phyloP scores from a whole-genome alignment of 1,140 invertebrate species.

The Bilobella aurantiaca region DNA sequence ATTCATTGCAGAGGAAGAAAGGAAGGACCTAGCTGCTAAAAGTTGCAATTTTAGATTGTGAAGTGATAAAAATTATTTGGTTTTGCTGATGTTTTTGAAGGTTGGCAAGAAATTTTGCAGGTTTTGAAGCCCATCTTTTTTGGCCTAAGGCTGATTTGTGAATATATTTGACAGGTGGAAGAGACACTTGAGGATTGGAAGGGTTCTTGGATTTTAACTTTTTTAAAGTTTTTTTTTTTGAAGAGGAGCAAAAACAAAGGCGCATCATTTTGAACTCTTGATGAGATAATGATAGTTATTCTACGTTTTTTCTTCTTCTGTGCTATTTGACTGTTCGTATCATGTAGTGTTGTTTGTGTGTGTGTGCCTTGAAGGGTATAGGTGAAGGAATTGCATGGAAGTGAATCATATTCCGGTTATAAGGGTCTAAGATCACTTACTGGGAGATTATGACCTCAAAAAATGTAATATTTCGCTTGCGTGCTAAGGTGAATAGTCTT shows the following conservation, averaged over 20 bases:
- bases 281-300: conserved; percentile 1
- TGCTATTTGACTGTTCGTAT: too few species aligned
- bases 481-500: neutral
- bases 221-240: neutral
- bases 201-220: neutral
- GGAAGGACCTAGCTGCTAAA: too few species aligned
- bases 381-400: neutral
- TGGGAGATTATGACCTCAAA: neutral
- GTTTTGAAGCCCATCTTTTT: neutral
- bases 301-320: too few species aligned
- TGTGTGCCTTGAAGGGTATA: too few species aligned
- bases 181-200: neutral
- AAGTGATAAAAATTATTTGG: too few species aligned
- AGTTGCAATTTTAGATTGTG: too few species aligned
- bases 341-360: too few species aligned
- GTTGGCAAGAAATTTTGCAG: neutral
- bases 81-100: too few species aligned
- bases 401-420: conserved; percentile 25
- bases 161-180: too few species aligned
- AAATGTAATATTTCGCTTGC: neutral
- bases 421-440: neutral
- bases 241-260: neutral
- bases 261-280: neutral
- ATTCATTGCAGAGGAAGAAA: too few species aligned
- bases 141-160: neutral